Evolutionary conservation across 1,140 invertebrate species (phyloP).

Genomic region (Brachionus calyciflorus): DNA sequence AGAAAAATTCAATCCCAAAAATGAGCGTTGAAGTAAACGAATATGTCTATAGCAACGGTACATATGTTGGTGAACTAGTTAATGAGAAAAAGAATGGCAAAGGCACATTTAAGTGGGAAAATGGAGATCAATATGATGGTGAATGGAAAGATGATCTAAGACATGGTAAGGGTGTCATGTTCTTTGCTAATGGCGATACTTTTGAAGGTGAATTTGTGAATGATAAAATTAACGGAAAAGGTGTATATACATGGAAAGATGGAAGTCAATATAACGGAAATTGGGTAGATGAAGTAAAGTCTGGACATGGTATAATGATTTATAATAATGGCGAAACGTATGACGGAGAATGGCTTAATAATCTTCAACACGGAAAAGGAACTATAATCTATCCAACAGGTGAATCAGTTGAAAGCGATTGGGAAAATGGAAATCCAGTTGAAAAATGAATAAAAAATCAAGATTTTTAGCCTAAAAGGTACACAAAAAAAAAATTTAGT

Average conservation of each 20-base stretch:
- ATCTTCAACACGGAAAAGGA: constrained; percentile 27
- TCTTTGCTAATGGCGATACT: constrained; percentile 2
- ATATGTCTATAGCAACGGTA: constrained; percentile 56
- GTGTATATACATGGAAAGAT: constrained; percentile 29
- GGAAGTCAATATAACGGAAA: neutral
- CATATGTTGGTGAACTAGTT: neutral
- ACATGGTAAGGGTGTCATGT: constrained; percentile 20
- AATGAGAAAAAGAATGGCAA: constrained; percentile 10
- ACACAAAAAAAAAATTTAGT: neutral
- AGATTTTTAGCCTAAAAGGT: neutral
- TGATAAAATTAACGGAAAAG: constrained; percentile 13
- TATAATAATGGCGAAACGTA: neutral
- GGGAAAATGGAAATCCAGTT: neutral
- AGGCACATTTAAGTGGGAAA: constrained; percentile 48
- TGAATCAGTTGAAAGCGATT: neutral
- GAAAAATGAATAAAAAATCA: neutral
- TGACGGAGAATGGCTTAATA: constrained; percentile 19
- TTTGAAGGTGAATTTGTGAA: constrained; percentile 8
- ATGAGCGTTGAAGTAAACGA: constrained; percentile 60
- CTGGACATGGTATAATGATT: neutral
- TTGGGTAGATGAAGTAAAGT: constrained; percentile 4
- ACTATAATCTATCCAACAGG: neutral
- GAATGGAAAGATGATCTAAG: constrained; percentile 17
- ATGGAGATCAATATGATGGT: constrained; percentile 20
- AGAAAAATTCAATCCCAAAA: constrained; percentile 52